Conservation (phyloP, 2,888 invertebrate species). For the Thymelicus acteon region DNA sequence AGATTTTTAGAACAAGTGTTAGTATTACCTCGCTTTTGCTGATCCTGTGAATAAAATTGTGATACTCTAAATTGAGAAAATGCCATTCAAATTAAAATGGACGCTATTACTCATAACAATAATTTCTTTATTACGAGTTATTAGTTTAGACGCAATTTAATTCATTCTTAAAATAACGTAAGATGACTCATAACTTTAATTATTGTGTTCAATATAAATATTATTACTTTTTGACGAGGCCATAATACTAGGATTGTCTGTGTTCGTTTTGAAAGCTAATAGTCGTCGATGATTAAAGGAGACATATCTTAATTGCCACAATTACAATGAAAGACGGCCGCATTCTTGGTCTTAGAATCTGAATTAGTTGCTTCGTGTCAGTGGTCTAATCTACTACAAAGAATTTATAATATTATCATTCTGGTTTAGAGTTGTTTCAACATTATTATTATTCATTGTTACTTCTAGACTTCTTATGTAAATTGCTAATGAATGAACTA, state of each 20-base stretch:
- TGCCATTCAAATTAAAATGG: too few relatives aligned
- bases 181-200: background rate
- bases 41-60: too few relatives aligned
- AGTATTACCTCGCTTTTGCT: too few relatives aligned
- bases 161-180: background rate
- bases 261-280: conserved; percentile 50
- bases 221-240: conserved; percentile 32
- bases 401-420: conserved; percentile 26
- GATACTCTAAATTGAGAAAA: too few relatives aligned
- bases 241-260: conserved; percentile 27
- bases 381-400: conserved; percentile 19
- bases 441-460: too few relatives aligned
- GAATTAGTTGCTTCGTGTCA: conserved; percentile 37
- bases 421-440: background rate
- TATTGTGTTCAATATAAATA: background rate
- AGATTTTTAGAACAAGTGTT: too few relatives aligned
- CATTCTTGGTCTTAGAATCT: conserved; percentile 55
- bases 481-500: too few relatives aligned
- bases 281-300: conserved; percentile 63
- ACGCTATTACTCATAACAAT: too few relatives aligned
- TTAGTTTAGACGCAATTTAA: background rate
- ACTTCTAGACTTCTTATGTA: too few relatives aligned
- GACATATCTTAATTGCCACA: conserved; percentile 72
- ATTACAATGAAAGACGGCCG: conserved; percentile 66
- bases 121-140: too few relatives aligned